Percentiles rank a stretch among this genome's conserved stretches.
Evolutionary conservation across 2,113 vertebrate species (phyloP).

Genomic region (Anolis sagrei): DNA sequence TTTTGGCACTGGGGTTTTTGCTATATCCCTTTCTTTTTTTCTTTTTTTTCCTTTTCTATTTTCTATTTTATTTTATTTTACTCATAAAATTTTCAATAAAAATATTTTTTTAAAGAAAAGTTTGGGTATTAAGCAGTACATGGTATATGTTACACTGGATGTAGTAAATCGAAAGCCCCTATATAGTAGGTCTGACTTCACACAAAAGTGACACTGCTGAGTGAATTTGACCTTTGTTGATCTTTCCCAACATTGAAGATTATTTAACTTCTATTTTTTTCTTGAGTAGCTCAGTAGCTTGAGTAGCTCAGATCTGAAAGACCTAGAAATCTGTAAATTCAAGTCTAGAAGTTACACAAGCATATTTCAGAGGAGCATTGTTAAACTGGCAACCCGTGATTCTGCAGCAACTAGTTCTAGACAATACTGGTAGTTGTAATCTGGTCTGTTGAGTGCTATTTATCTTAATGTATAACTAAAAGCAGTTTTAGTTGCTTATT

Average conservation of each 20-base stretch:
- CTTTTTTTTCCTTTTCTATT: no score
- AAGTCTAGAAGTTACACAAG: conserved; percentile 57
- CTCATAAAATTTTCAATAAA: no score
- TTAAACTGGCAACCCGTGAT: neutral
- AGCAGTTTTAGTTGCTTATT: conserved; percentile 53
- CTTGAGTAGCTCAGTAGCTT: neutral
- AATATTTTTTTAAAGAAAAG: no score
- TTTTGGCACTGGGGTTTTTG: no score
- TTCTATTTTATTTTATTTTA: no score
- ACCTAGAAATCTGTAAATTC: neutral
- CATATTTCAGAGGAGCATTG: conserved; percentile 50
- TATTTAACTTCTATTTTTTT: neutral
- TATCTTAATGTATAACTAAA: conserved; percentile 43
- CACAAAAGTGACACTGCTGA: neutral
- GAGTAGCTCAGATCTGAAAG: neutral
- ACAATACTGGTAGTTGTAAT: conserved; percentile 33
- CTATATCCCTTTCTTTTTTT: no score
- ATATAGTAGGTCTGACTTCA: no score
- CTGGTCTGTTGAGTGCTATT: conserved; percentile 52
- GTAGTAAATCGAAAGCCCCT: neutral
- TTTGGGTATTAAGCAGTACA: neutral
- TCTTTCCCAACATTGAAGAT: neutral
- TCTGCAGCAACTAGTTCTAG: neutral
- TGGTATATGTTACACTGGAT: neutral
- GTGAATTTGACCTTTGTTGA: neutral